These are phyloP conservation scores for Noctilio leporinus DNA, from an alignment of 2,113 vertebrate species.

Conservation along the genomic window DNA sequence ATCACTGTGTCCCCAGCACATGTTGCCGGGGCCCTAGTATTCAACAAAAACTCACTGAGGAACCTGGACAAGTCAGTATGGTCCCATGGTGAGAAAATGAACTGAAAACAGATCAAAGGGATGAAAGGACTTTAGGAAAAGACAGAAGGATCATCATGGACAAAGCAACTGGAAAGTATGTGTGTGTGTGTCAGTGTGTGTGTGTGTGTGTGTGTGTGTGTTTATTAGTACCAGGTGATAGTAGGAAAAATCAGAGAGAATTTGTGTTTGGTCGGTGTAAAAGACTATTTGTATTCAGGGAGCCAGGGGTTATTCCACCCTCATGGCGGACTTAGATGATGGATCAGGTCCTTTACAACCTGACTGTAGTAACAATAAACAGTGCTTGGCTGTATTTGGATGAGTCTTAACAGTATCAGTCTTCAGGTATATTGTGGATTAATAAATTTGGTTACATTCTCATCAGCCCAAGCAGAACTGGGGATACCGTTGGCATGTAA, in stretches of 20 bases:
- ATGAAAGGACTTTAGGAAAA: background rate
- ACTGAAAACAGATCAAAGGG: background rate
- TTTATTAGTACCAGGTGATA: background rate
- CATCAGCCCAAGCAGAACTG: background rate
- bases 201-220: too few relatives aligned
- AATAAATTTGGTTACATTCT: background rate
- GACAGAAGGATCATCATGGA: background rate
- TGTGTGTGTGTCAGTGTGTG: too few relatives aligned
- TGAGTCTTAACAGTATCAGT: background rate
- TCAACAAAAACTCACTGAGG: background rate
- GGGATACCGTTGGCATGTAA: background rate
- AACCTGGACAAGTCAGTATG: background rate
- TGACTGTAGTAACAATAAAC: background rate
- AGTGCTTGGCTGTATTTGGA: background rate
- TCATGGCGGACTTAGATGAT: background rate
- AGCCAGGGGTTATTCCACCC: background rate
- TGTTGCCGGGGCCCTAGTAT: background rate
- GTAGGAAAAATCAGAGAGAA: background rate
- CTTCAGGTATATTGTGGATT: background rate
- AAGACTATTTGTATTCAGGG: background rate
- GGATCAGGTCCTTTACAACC: background rate
- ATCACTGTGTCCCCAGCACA: background rate
- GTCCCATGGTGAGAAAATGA: background rate
- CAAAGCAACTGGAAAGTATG: background rate
- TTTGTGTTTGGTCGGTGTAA: background rate